Evolutionary conservation across 2,888 invertebrate genomes (phyloP).

Genomic region (Lithophane ornitopus): DNA sequence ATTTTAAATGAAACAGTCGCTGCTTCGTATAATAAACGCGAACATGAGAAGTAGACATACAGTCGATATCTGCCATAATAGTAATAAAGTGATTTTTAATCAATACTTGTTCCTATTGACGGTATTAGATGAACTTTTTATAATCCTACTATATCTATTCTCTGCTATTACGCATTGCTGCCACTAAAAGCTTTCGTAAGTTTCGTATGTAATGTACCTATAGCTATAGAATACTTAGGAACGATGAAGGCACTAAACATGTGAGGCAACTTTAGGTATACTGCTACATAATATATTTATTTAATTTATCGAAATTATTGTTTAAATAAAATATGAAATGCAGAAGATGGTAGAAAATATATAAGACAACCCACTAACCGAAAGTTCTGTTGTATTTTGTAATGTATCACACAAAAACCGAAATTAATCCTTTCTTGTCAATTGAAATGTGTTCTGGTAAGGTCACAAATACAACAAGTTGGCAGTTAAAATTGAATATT

Average conservation of each 20-base stretch:
- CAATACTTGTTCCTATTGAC: slow-evolving; percentile 24
- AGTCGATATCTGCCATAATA: slow-evolving; percentile 14
- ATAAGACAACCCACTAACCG: no score
- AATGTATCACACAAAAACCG: no score
- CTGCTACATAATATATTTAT: background rate
- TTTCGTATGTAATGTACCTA: slow-evolving; percentile 1
- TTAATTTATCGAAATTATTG: background rate
- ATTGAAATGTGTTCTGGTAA: background rate
- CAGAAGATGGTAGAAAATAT: background rate
- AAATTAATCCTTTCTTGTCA: background rate
- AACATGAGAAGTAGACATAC: slow-evolving; percentile 20
- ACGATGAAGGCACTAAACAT: slow-evolving; percentile 7
- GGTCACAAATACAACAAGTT: background rate
- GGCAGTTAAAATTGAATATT: background rate
- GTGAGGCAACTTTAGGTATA: slow-evolving; percentile 7
- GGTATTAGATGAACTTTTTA: background rate
- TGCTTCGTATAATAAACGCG: background rate
- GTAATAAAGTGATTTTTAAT: slow-evolving; percentile 33
- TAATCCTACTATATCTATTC: background rate
- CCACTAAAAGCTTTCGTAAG: background rate
- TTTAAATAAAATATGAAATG: background rate
- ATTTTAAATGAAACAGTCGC: slow-evolving; percentile 1
- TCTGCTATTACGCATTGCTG: slow-evolving; percentile 9
- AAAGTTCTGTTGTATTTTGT: background rate
- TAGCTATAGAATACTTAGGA: background rate